Conservation (phyloP, 92 coral and sea anemone species). For the Scolanthus callimorphus region DNA sequence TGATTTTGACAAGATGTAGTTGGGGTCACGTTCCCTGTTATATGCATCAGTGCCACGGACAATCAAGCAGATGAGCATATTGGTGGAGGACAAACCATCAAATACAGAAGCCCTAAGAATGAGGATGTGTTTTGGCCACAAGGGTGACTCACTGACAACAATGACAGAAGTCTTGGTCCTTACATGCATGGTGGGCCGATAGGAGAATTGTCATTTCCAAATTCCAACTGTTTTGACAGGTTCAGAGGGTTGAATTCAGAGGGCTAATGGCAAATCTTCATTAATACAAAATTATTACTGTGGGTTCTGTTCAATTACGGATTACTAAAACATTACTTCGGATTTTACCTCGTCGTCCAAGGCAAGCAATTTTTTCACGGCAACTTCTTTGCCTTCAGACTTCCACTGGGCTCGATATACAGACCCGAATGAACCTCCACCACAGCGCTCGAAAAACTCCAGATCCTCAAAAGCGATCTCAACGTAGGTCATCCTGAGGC, state of each 20-base stretch:
- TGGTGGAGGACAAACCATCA: not conserved
- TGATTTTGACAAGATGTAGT: too few relatives aligned
- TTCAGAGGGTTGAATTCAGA: not conserved
- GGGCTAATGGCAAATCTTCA: too few relatives aligned
- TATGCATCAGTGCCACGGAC: not conserved
- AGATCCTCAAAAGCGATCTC: slow-evolving; percentile 63
- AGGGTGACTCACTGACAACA: not conserved
- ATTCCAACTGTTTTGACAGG: not conserved
- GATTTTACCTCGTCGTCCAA: slow-evolving; percentile 66
- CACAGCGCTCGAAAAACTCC: slow-evolving; percentile 74
- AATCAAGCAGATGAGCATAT: not conserved
- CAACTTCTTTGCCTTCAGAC: slow-evolving; percentile 66
- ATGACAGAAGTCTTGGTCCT: too few relatives aligned
- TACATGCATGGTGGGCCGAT: too few relatives aligned
- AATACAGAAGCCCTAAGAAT: too few relatives aligned
- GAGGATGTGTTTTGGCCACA: too few relatives aligned
- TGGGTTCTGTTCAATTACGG: not conserved
- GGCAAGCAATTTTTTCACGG: slow-evolving; percentile 72
- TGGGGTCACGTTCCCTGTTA: too few relatives aligned
- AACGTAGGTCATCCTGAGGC: slow-evolving; percentile 60
- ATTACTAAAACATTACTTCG: not conserved
- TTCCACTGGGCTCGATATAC: slow-evolving; percentile 72
- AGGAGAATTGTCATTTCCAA: too few relatives aligned
- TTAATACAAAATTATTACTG: not conserved
- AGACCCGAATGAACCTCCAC: slow-evolving; percentile 85